phyloP scores from a whole-genome alignment of 1,140 invertebrate genomes.

The Macrosteles quadrilineatus region DNA sequence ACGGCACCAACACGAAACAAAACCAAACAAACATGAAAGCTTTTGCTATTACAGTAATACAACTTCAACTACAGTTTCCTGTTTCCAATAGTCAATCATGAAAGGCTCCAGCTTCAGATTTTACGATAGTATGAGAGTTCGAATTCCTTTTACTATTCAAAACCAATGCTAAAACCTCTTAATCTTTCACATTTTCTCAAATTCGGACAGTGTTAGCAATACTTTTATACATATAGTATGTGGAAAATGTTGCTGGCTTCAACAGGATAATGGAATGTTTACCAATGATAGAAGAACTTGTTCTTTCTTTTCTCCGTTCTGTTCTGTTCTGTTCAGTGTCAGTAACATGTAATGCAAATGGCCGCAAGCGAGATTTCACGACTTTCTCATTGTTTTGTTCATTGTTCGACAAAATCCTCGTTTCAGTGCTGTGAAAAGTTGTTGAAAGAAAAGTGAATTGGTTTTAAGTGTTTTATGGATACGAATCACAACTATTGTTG shows the following conservation, averaged over 20 bases:
- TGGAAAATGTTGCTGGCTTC: background rate
- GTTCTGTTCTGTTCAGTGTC: background rate
- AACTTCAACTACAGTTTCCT: too few relatives aligned
- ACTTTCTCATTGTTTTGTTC: slow-evolving; percentile 14
- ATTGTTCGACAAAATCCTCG: slow-evolving; percentile 6
- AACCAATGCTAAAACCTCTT: too few relatives aligned
- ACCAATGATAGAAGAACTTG: slow-evolving; percentile 6
- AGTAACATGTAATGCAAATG: slow-evolving; percentile 33
- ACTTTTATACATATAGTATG: background rate
- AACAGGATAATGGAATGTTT: background rate
- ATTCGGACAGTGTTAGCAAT: too few relatives aligned
- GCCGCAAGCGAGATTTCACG: slow-evolving; percentile 23
- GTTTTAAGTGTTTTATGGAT: background rate
- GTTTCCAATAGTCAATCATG: too few relatives aligned
- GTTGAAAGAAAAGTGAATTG: background rate
- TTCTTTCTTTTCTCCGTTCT: background rate
- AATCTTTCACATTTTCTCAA: too few relatives aligned
- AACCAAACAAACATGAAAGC: too few relatives aligned
- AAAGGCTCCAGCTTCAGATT: too few relatives aligned
- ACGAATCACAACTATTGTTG: background rate
- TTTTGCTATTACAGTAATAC: too few relatives aligned
- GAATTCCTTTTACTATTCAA: too few relatives aligned
- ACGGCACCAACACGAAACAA: too few relatives aligned
- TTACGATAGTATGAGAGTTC: too few relatives aligned
- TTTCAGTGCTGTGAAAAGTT: background rate